Conservation (phyloP, 1,140 invertebrate genomes). For the Hylaeus volcanicus region DNA sequence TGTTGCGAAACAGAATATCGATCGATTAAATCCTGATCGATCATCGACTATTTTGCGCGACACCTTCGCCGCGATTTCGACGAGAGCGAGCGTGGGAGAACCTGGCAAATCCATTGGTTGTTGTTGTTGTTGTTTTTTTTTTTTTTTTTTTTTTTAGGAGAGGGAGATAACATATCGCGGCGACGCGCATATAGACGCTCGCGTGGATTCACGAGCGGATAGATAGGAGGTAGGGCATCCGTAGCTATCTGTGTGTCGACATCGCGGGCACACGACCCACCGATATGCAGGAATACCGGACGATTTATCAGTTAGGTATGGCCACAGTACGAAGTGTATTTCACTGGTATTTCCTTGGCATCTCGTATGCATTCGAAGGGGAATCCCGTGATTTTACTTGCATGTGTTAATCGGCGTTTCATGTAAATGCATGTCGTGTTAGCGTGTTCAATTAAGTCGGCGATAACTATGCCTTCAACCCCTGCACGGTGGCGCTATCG, state of each 20-base stretch:
- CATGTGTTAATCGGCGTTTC: neutral
- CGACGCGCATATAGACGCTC: no score
- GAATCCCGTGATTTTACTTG: neutral
- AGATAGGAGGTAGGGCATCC: neutral
- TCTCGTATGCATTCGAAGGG: no score
- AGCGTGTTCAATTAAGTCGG: slow-evolving; percentile 33
- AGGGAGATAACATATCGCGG: no score
- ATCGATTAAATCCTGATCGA: no score
- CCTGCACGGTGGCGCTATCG: neutral
- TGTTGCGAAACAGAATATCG: no score
- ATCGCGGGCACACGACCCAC: neutral
- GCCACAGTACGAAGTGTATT: slow-evolving; percentile 19
- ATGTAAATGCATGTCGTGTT: slow-evolving; percentile 26
- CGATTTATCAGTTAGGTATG: slow-evolving; percentile 24
- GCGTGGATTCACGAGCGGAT: neutral
- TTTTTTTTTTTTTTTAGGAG: no score
- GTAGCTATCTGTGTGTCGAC: slow-evolving; percentile 1
- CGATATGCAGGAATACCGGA: slow-evolving; percentile 17
- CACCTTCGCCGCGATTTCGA: no score
- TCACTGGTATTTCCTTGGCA: neutral
- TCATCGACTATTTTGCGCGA: no score
- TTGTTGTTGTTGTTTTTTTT: no score
- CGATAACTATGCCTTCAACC: slow-evolving; percentile 34
- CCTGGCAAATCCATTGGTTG: no score
- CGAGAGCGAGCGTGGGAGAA: no score